Conservation (phyloP, 1,140 invertebrate species). For the Drosophila novamexicana region DNA sequence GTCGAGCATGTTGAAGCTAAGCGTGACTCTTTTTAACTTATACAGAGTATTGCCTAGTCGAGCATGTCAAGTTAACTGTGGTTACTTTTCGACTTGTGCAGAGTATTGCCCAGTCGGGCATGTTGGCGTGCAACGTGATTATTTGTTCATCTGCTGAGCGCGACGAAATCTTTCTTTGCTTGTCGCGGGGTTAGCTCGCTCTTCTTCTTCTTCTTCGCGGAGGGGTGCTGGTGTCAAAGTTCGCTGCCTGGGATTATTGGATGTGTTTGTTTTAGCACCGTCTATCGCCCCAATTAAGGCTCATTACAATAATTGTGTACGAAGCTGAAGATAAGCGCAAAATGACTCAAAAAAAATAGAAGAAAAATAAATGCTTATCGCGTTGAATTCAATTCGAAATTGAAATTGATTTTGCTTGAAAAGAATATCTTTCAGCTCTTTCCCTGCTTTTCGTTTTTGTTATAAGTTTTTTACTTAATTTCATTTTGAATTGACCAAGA, state of each 20-base stretch:
- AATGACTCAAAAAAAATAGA: not conserved
- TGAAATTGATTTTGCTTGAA: no score
- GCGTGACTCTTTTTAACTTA: no score
- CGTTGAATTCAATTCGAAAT: not conserved
- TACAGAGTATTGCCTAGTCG: no score
- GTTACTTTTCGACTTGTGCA: no score
- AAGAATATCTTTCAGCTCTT: no score
- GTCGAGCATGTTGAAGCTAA: no score
- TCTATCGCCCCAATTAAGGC: conserved; percentile 60
- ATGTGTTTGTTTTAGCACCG: conserved; percentile 52
- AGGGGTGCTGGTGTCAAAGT: conserved; percentile 50
- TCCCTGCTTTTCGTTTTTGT: no score
- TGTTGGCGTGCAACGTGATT: not conserved
- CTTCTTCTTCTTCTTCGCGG: conserved; percentile 10
- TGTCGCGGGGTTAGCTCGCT: conserved; percentile 5
- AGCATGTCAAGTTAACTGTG: no score
- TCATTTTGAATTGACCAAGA: not conserved
- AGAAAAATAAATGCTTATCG: not conserved
- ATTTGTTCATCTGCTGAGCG: conserved; percentile 19
- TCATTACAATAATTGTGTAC: conserved; percentile 57
- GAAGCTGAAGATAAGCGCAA: conserved; percentile 34
- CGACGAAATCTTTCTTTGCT: conserved; percentile 38
- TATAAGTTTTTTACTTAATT: not conserved
- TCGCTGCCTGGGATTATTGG: conserved; percentile 47
- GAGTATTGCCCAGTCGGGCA: not conserved